Conservation (phyloP, 2,797 vertebrate species). For the Threskiornis aethiopicus region DNA sequence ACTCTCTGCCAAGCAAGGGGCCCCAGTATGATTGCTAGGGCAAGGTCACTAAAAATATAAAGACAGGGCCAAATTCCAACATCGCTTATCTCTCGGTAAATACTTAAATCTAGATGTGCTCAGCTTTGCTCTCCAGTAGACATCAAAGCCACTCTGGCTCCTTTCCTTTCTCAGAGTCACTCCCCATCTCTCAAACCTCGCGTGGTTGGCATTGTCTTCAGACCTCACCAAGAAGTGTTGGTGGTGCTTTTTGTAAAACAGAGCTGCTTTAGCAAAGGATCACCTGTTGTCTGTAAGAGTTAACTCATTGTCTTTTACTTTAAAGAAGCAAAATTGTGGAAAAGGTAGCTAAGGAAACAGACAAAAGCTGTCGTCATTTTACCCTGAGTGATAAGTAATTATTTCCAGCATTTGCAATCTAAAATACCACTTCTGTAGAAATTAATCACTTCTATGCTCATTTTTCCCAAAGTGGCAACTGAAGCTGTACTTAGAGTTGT, state of each 20-base stretch:
- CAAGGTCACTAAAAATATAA: not conserved
- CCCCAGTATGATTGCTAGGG: rapidly evolving
- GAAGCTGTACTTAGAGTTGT: not conserved
- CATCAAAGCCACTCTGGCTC: rapidly evolving
- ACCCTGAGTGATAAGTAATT: not conserved
- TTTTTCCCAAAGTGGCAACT: not conserved
- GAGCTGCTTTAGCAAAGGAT: not conserved
- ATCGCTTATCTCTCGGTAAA: not conserved
- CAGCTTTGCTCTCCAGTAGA: not conserved
- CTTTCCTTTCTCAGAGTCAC: not conserved
- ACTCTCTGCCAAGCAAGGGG: not conserved
- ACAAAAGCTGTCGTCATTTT: not conserved
- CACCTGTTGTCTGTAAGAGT: not conserved
- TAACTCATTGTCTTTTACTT: not conserved
- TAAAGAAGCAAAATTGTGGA: not conserved
- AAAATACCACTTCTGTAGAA: not conserved
- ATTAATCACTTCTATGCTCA: not conserved
- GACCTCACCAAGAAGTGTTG: not conserved
- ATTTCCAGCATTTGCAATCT: not conserved
- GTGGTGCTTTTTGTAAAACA: not conserved
- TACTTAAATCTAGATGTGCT: not conserved
- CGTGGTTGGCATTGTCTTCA: not conserved
- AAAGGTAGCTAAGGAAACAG: not conserved
- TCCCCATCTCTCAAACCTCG: not conserved
- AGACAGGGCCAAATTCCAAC: not conserved